Base-by-base conservation (phyloP, 92 coral and sea anemone genomes). In the Scolanthus callimorphus region DNA sequence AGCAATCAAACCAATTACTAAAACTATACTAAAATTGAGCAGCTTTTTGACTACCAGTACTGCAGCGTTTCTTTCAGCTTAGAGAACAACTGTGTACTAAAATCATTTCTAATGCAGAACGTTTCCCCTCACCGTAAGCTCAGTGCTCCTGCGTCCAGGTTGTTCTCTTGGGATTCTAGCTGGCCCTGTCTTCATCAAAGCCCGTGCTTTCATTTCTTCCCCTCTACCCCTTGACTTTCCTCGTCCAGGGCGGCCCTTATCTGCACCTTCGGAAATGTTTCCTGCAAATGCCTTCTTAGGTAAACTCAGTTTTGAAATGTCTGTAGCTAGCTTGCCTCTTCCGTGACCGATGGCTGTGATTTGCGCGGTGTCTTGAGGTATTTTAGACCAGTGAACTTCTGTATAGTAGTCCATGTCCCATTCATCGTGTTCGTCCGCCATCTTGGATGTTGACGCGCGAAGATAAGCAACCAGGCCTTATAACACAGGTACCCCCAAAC, bases 391-490 rank as follows among this genome's bases (percentile, higher is more conserved):
- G 11, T 17, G 21, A 11, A 68, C 65, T 37, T 68, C 75, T 6
- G 58, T 25, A 20, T 38, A 57, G n/a, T 56, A 59, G 11, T 68
- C 75, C 25, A 25, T 31, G 28, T 43, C 39, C 39, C 29, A 57
- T 47, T 30, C 51, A 25, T 68, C 31, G n/a, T n/a, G n/a, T n/a
- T n/a, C n/a, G 48, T 55, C 75, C 64, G 75, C 75, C 75, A 68
- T 68, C 12, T 68, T 68, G 65, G 19, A 48, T 30, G n/a, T n/a
- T n/a, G n/a, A n/a, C n/a, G n/a, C n/a, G n/a, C n/a, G n/a, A n/a
- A n/a, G n/a, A n/a, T n/a, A n/a, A n/a, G n/a, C n/a, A n/a, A n/a
- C n/a, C n/a, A n/a, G n/a, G n/a, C n/a, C n/a, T n/a, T n/a, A n/a
- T n/a, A n/a, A n/a, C n/a, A n/a, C n/a, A n/a, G n/a, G n/a, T n/a